Evolutionary conservation across 35 echinoderm and acorn worm species (phyloP), one percentile per base, ranked within the genome.

Genomic region (Ophiothrix spiculata): DNA sequence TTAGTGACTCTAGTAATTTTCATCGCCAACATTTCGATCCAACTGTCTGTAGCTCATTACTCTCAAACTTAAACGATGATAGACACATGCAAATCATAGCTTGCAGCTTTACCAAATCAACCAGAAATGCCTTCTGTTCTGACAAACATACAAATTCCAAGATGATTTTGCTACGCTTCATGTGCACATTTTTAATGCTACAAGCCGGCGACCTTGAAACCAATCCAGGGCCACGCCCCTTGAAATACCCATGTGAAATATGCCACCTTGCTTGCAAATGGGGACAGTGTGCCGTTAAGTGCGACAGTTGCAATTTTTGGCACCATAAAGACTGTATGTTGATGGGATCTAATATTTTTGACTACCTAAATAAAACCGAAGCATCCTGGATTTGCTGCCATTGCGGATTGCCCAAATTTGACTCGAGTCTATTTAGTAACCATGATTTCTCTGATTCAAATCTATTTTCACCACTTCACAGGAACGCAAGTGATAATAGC

Each of bases 281-380:
- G 0, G 77, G 77, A 21, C 77, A 78, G 34, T 33, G 40, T 14
- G 80, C 80, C 19, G 80, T 73, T 21, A 17, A 42, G n/a, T 83
- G 80, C 36, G 80, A 83, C n/a, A 83, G 80, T 49, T 83, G 80
- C 46, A 83, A 83, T 39, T 56, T 83, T n/a, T 56, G 80, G 39
- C 32, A 16, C 35, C 80, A 83, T 17, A 56, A 21, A 32, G 40
- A 56, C 23, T 83, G 80, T 33, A 83, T 83, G 80, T 35, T 31
- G 29, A 83, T 83, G 81, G 0, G 32, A 56, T 56, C 41, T 12
- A 0, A 38, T 38, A 80, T 38, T 36, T 80, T 38, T 39, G 78
- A 38, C 11, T 80, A 80, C 28, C 78, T 38, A 11, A 38, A 23
- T 1, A 38, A 80, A n/a, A 80, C 78, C 38, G 40, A 39, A 38